A percentile compares a stretch with the other conserved stretches of the same genome.
phyloP scores from a whole-genome alignment of 2,113 vertebrate species.

The Dinomys branickii region DNA sequence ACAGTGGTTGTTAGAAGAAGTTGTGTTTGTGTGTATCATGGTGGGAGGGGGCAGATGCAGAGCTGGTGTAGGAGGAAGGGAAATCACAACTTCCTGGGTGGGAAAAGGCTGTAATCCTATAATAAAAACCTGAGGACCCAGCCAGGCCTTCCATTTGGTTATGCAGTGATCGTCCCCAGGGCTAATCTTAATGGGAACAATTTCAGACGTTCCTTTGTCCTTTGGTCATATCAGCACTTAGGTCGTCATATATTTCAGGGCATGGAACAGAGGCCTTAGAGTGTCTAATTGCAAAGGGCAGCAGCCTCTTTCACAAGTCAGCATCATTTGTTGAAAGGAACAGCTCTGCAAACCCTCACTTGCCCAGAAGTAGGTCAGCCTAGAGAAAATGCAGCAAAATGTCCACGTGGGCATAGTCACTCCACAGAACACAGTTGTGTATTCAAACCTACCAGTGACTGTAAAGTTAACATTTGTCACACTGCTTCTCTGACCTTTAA shows the following conservation, averaged over 20 bases:
- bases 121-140: not conserved
- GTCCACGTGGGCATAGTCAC: not conserved
- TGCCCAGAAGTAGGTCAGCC: not conserved
- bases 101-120: not conserved
- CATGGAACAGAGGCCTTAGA: constrained; percentile 29
- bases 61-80: not conserved
- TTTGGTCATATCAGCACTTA: constrained; percentile 35
- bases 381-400: not conserved
- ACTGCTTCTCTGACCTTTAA: not conserved
- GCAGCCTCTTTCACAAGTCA: constrained; percentile 46
- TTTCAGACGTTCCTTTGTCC: not conserved
- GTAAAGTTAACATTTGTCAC: not conserved
- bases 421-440: accelerated
- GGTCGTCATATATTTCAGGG: constrained; percentile 37
- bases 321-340: not conserved
- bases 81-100: not conserved
- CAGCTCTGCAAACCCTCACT: not conserved
- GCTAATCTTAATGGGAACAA: constrained; percentile 62
- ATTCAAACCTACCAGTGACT: not conserved
- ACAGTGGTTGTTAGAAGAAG: not conserved
- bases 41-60: not conserved
- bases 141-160: not conserved
- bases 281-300: constrained; percentile 54
- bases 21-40: not conserved
- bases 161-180: not conserved